Conservation (phyloP, 2,113 vertebrate genomes). For the Chelonoidis abingdonii region DNA sequence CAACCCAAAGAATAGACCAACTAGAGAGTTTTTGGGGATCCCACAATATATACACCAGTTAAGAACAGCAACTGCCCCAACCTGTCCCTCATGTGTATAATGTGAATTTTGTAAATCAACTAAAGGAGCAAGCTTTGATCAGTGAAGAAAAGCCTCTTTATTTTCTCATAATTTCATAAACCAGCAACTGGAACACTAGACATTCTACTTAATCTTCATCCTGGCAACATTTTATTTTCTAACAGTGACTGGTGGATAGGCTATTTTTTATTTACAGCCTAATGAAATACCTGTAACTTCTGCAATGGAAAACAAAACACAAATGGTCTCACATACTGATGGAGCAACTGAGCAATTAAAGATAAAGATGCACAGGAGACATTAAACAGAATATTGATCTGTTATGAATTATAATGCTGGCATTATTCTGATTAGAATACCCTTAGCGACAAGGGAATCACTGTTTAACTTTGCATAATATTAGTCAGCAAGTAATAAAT, state of each 20-base stretch:
- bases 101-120: not conserved
- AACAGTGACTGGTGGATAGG: not conserved
- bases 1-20: not conserved
- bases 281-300: not conserved
- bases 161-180: conserved; percentile 3
- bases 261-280: not conserved
- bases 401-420: not conserved
- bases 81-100: not conserved
- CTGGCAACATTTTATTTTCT: not conserved
- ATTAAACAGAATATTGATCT: not conserved
- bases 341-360: not conserved
- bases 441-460: not conserved
- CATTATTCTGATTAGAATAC: not conserved
- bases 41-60: not conserved
- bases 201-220: not conserved
- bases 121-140: not conserved
- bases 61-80: not conserved
- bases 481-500: not conserved
- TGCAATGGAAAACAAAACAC: not conserved
- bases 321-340: not conserved
- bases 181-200: not conserved
- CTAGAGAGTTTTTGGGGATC: not conserved
- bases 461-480: not conserved
- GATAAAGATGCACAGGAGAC: not conserved
- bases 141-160: not conserved